A percentile compares a stretch with the other conserved stretches of the same genome.
Evolutionary conservation across 2,888 invertebrate species (phyloP).

Genomic region (Mesorhabditis spiculigera): DNA sequence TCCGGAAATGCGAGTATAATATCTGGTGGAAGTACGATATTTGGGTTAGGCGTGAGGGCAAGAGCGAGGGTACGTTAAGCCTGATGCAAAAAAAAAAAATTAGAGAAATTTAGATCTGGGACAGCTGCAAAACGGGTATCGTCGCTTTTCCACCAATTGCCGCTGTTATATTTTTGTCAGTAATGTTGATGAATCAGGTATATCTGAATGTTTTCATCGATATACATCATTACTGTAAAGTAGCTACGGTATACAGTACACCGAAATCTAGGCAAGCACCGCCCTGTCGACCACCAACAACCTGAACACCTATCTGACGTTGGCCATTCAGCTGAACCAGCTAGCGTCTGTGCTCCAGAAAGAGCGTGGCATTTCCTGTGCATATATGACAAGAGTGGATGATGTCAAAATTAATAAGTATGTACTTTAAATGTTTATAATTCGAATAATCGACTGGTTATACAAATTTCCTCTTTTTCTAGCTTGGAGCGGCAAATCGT

Average conservation of each 20-base stretch:
- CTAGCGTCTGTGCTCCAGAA: not conserved
- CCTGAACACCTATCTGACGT: not conserved
- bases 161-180: constrained; percentile 11
- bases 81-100: not conserved
- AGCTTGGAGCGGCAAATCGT: too few relatives aligned
- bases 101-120: constrained; percentile 7
- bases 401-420: too few relatives aligned
- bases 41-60: not conserved
- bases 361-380: not conserved
- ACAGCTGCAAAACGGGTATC: constrained; percentile 7
- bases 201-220: not conserved
- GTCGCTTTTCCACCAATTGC: constrained; percentile 12
- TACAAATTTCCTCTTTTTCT: too few relatives aligned
- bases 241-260: too few relatives aligned
- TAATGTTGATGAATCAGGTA: constrained; percentile 12
- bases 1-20: not conserved
- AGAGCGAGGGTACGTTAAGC: not conserved
- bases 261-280: not conserved
- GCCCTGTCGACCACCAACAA: not conserved
- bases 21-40: not conserved
- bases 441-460: too few relatives aligned
- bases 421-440: too few relatives aligned
- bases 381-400: not conserved
- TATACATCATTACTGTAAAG: too few relatives aligned
- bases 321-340: not conserved